Percentiles rank a stretch among this genome's conserved stretches.
phyloP scores from a whole-genome alignment of 2,113 vertebrate species.

The Hoplias malabaricus region DNA sequence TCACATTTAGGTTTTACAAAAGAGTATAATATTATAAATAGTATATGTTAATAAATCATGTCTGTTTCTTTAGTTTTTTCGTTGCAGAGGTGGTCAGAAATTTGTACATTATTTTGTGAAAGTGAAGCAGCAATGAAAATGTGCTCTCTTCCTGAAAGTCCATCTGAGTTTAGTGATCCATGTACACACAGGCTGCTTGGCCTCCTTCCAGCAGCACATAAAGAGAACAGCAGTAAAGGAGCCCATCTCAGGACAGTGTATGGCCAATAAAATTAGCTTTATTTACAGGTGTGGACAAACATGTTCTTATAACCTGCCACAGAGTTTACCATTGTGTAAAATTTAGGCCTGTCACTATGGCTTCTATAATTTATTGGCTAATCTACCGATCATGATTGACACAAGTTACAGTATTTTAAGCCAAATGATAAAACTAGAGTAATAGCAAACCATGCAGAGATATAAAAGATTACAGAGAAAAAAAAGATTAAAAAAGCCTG shows the following conservation, averaged over 20 bases:
- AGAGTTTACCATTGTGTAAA: conserved; percentile 5
- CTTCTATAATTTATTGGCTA: background rate
- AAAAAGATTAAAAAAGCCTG: too few species aligned
- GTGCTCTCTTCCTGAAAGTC: conserved; percentile 10
- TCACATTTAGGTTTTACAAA: background rate
- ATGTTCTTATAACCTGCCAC: background rate
- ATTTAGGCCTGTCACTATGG: background rate
- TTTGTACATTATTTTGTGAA: background rate
- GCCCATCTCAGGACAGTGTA: background rate
- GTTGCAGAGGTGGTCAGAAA: background rate
- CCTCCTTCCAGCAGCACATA: conserved; percentile 12
- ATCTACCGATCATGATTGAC: background rate
- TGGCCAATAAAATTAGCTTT: background rate
- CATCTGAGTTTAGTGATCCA: conserved; percentile 30
- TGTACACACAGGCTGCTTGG: conserved; percentile 22
- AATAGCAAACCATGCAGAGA: too few species aligned
- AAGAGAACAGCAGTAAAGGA: background rate
- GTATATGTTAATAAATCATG: too few species aligned
- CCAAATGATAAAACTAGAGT: too few species aligned
- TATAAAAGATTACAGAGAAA: too few species aligned
- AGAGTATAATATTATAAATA: too few species aligned
- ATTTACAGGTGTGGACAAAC: conserved; percentile 21
- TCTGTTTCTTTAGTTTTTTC: background rate
- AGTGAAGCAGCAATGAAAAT: background rate
- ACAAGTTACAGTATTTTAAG: too few species aligned